phyloP scores from a whole-genome alignment of 2,113 vertebrate genomes.

The Ovis aries region ARS-UI_Ramb_v3.0 NC_056070.1:21964501-21965000 shows the following conservation, averaged over 20 bases:
- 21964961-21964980: background rate
- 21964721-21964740: background rate
- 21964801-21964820: background rate
- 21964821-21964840: background rate
- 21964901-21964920: background rate
- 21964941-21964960: background rate
- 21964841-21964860: background rate
- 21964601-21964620: background rate
- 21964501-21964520: background rate
- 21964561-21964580: background rate
- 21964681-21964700: accelerated
- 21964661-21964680: accelerated
- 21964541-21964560: background rate
- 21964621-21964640: background rate
- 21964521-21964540: background rate
- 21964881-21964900: background rate
- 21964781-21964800: background rate
- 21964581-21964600: background rate
- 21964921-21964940: background rate
- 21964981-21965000: background rate
- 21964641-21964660: background rate
- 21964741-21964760: background rate
- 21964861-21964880: background rate
- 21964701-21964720: background rate
- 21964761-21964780: background rate